Base-by-base conservation (phyloP, 1,140 invertebrate genomes). In the Matsumurasca onukii region DNA sequence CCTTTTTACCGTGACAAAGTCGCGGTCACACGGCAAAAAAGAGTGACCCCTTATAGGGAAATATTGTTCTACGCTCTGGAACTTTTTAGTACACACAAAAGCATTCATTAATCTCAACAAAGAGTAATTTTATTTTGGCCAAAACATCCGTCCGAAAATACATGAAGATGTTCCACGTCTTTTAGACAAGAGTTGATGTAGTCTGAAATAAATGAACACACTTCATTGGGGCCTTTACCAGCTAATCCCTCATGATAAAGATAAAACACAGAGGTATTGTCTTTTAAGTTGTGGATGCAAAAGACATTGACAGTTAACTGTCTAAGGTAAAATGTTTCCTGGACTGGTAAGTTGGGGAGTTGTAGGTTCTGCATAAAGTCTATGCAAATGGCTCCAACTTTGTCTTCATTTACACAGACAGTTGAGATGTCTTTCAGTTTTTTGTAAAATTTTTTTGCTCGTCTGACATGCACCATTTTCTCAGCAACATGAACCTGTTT, bases 11-110 rank as follows among this genome's bases (percentile, higher is more conserved):
- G 73, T 49, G 17, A 68, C 70, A 65, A 76, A 76, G 61, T 72
- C 73, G n/a, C 74, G 49, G 59, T 75, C 75, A 55, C 73, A 75
- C 2, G 75, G 74, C 9, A 76, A 52, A 57, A 70, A 76, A 29
- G 71, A 69, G 57, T 76, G 74, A 17, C 75, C 75, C 22, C 71
- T 17, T n/a, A 71, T 30, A 9, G 75, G 73, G 64, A 75, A 76
- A 22, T 68, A 64, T 25, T 74, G 72, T 31, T 64, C 57, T 31
- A 74, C 68, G 34, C 31, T 72, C 30, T 73, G 34, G 45, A 74
- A 72, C 25, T 55, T 59, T 30, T 55, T 49, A 3, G 39, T 13
- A 31, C 49, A 20, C 20, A 59, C 57, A 34, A 73, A 55, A 17
- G 62, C 51, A 22, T 67, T 39, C 39, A 73, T 13, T 13, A 67